Evolutionary conservation across 2,113 vertebrate species (phyloP).

Genomic region (Tetrax tetrax): DNA sequence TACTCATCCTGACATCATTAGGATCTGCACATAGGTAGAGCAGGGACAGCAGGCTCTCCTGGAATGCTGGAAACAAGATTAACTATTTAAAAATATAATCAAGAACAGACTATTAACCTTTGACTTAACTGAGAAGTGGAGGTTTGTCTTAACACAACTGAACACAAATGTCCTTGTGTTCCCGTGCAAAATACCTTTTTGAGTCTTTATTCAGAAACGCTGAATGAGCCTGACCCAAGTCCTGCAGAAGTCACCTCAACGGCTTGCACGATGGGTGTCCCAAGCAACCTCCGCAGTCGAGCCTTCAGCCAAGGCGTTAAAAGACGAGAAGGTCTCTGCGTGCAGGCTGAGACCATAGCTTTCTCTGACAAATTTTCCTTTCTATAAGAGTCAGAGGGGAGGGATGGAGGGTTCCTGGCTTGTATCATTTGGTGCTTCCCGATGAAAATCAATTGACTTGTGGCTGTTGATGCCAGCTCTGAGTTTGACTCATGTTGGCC

Average conservation of each 20-base stretch:
- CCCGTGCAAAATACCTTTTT: not conserved
- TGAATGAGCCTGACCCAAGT: not conserved
- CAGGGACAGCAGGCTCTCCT: not conserved
- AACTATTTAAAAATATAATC: not conserved
- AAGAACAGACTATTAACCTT: slow-evolving; percentile 2
- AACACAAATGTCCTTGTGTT: not conserved
- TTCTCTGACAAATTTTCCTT: not conserved
- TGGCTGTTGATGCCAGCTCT: not conserved
- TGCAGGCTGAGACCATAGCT: not conserved
- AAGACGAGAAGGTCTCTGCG: not conserved
- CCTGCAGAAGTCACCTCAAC: not conserved
- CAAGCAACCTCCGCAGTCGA: not conserved
- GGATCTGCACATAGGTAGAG: not conserved
- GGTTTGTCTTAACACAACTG: not conserved
- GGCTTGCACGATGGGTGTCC: not conserved
- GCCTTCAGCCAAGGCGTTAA: not conserved
- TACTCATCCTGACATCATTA: slow-evolving; percentile 38
- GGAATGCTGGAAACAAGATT: not conserved
- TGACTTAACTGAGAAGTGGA: not conserved
- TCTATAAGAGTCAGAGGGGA: not conserved
- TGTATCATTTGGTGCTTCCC: not conserved
- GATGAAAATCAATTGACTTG: not conserved
- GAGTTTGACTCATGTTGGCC: not conserved
- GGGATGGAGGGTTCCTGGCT: not conserved
- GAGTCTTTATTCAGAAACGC: not conserved